Percentiles rank a stretch among this genome's conserved stretches.
Conservation (phyloP, 2,888 invertebrate genomes). For the Drosophila glabriapex region DNA sequence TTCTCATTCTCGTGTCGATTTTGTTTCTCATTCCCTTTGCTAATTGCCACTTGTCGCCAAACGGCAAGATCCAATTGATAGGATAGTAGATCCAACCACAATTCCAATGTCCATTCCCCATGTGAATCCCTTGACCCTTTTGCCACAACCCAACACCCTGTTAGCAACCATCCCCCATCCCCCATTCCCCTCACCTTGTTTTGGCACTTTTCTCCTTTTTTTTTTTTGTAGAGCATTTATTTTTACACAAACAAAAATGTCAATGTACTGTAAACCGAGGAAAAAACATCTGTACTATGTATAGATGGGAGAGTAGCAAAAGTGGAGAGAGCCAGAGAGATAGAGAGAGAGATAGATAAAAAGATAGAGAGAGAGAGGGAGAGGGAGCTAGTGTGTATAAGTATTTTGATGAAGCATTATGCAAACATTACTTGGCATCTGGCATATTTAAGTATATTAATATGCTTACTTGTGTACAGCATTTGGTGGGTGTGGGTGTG, state of each 20-base stretch:
- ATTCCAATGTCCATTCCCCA: conserved; percentile 34
- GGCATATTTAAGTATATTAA: neutral
- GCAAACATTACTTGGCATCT: conserved; percentile 49
- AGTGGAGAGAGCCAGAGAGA: neutral
- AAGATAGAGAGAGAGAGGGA: neutral
- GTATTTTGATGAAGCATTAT: conserved; percentile 45
- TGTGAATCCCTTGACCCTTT: conserved; percentile 44
- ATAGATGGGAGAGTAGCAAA: neutral
- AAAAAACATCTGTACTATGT: neutral
- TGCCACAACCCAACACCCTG: neutral
- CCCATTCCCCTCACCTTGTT: neutral
- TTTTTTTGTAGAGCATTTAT: conserved; percentile 40
- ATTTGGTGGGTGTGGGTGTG: neutral
- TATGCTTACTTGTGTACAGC: neutral
- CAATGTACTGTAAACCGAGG: conserved; percentile 42
- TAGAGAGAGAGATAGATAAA: too few species aligned
- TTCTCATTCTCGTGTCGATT: conserved; percentile 2
- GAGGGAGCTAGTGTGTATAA: neutral
- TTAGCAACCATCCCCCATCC: neutral
- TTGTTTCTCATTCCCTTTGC: conserved; percentile 21
- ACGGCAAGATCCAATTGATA: conserved; percentile 37
- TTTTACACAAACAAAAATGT: conserved; percentile 58
- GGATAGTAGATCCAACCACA: conserved; percentile 24
- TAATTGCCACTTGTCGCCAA: conserved; percentile 39
- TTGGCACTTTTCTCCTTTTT: neutral